A percentile compares a stretch with the other conserved stretches of the same genome.
Conservation (phyloP, 2,888 invertebrate genomes). For the Sinodicranocentrus sp. region DNA sequence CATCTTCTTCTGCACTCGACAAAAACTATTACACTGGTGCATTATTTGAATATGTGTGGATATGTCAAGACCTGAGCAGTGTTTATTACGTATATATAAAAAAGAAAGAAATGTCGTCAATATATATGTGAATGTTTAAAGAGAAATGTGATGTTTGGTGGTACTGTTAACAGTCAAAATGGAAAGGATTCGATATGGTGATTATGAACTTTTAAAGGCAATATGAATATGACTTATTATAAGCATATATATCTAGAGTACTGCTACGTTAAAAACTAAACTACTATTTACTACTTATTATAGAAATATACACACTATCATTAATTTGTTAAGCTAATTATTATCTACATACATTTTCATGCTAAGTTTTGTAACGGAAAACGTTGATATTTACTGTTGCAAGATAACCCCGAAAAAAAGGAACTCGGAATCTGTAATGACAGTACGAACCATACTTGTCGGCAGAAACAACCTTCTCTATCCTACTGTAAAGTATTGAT, state of each 20-base stretch:
- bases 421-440: slow-evolving; percentile 19
- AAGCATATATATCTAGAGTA: not conserved
- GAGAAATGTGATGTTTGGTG: slow-evolving; percentile 30
- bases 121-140: not conserved
- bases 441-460: not conserved
- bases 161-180: slow-evolving; percentile 32
- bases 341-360: no score
- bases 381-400: slow-evolving; percentile 1
- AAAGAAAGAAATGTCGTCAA: not conserved
- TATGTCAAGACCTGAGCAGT: slow-evolving; percentile 40
- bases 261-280: not conserved
- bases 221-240: slow-evolving; percentile 66
- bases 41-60: slow-evolving; percentile 27
- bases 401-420: slow-evolving; percentile 5
- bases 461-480: not conserved
- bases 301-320: not conserved
- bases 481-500: not conserved
- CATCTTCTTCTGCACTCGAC: slow-evolving; percentile 3
- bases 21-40: slow-evolving; percentile 49
- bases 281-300: slow-evolving; percentile 14
- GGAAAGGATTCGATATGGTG: slow-evolving; percentile 67
- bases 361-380: not conserved
- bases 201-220: slow-evolving; percentile 71
- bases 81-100: slow-evolving; percentile 16
- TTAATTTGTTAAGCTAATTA: not conserved